Base-by-base conservation (phyloP, 2,888 invertebrate genomes). In the Agrotis segetum region DNA sequence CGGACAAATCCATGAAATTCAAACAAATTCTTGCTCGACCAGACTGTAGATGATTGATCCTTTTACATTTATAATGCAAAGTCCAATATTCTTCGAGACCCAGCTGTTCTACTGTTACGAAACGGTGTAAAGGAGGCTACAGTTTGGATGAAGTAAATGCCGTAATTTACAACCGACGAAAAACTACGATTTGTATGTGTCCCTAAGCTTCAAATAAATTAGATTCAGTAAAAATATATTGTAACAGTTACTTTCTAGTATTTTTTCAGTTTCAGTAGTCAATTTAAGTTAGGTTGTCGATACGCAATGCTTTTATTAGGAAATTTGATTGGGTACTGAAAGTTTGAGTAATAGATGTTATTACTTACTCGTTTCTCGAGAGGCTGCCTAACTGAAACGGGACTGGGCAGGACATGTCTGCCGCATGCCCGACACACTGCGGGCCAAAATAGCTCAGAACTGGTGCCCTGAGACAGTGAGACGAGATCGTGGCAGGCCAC, bases 181-280 rank as follows among this genome's bases (percentile, higher is more conserved):
- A 81, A 79, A 64, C 29, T 67, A 61, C 64, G 24, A 67, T 75
- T 83, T 82, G 63, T 73, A 59, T 71, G 66, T 83, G 70, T 73
- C 62, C 17, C 56, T 64, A 61, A 80, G 81, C 84, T 65, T 17
- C n/a, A 71, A 68, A 81, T 69, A 83, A 83, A 81, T 75, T 69
- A 67, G 53, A 52, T 68, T 58, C 63, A 47, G 71, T 67, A 6
- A 50, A 69, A 83, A 72, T 68, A 67, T 83, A 80, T 69, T 47
- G 49, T 40, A n/a, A 16, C 55, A 53, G 44, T 40, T n/a, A 47
- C 14, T 60, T 61, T 56, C 53, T 61, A 29, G 40, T 66, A 65
- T 66, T 67, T 79, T 34, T 70, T 69, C 16, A 53, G 29, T 61
- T 67, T 61, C 21, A 7, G 40, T 24, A 3, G 40, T 5, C 3